These are phyloP conservation scores for Autographa pulchrina DNA, from an alignment of 2,888 invertebrate species.

Conservation along the genomic window DNA sequence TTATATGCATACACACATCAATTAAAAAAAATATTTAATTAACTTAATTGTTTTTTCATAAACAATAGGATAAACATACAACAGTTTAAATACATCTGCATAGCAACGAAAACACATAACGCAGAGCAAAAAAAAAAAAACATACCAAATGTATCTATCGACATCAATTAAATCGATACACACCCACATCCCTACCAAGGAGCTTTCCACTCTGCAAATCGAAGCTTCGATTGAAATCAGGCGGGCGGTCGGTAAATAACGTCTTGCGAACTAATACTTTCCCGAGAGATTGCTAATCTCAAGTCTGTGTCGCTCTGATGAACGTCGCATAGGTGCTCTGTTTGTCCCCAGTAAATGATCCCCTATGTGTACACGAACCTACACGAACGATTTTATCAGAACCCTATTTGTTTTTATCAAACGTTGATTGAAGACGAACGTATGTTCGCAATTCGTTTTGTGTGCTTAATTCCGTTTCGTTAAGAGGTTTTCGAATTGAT, in stretches of 20 bases:
- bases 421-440: conserved; percentile 38
- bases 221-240: conserved; percentile 85
- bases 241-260: conserved; percentile 82
- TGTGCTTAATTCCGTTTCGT: conserved; percentile 37
- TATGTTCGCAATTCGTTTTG: conserved; percentile 33
- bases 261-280: conserved; percentile 86
- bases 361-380: conserved; percentile 36
- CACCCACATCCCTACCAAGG: conserved; percentile 65
- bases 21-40: no score
- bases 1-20: no score
- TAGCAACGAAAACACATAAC: no score
- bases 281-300: conserved; percentile 84
- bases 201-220: conserved; percentile 76
- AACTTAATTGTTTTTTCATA: no score
- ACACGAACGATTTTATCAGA: conserved; percentile 43
- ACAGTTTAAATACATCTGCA: no score
- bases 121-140: not conserved
- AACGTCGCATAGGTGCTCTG: conserved; percentile 63
- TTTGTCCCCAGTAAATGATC: conserved; percentile 61
- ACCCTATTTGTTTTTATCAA: conserved; percentile 42
- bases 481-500: conserved; percentile 8
- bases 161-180: conserved; percentile 42
- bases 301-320: conserved; percentile 67
- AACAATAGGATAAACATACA: no score
- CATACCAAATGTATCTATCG: conserved; percentile 29